Evolutionary conservation across 1,140 invertebrate genomes (phyloP).

Genomic region (Drosophila willistoni): DNA sequence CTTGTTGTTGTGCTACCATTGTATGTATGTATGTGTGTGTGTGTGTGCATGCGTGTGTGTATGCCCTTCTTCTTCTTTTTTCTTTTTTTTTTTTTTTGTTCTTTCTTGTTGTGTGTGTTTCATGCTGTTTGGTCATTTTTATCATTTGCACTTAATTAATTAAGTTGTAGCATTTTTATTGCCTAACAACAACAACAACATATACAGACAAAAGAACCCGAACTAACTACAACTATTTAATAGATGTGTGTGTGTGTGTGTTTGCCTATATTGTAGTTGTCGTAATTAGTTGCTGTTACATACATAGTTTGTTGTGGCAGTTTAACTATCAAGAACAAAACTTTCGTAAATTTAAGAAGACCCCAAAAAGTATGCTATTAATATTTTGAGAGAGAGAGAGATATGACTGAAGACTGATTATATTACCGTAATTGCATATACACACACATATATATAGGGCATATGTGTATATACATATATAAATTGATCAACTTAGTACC

Average conservation of each 20-base stretch:
- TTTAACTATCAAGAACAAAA: constrained; percentile 5
- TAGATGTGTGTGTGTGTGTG: constrained; percentile 29
- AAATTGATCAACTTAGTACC: constrained; percentile 45
- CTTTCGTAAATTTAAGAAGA: background rate
- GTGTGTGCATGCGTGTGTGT: constrained; percentile 18
- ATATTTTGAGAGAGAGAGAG: constrained; percentile 5
- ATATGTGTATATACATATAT: constrained; percentile 16
- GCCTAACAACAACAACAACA: constrained; percentile 50
- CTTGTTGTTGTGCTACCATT: constrained; percentile 33
- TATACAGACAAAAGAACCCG: constrained; percentile 12
- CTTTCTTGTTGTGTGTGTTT: constrained; percentile 35
- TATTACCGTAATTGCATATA: constrained; percentile 40
- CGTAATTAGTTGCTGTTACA: constrained; percentile 8
- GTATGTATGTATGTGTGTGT: constrained; percentile 14
- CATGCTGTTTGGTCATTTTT: constrained; percentile 77
- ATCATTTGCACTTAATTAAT: constrained; percentile 82
- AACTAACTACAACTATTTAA: constrained; percentile 25
- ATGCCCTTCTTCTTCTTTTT: constrained; percentile 4
- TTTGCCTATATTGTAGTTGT: constrained; percentile 21
- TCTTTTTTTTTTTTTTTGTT: constrained; percentile 15
- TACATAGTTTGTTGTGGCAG: constrained; percentile 11
- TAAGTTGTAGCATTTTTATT: constrained; percentile 80
- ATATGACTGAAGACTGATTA: constrained; percentile 25
- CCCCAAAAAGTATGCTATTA: constrained; percentile 23
- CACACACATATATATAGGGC: constrained; percentile 11